Evolutionary conservation across 2,797 vertebrate species (phyloP).

Genomic region (Odontamblyopus rebecca): DNA sequence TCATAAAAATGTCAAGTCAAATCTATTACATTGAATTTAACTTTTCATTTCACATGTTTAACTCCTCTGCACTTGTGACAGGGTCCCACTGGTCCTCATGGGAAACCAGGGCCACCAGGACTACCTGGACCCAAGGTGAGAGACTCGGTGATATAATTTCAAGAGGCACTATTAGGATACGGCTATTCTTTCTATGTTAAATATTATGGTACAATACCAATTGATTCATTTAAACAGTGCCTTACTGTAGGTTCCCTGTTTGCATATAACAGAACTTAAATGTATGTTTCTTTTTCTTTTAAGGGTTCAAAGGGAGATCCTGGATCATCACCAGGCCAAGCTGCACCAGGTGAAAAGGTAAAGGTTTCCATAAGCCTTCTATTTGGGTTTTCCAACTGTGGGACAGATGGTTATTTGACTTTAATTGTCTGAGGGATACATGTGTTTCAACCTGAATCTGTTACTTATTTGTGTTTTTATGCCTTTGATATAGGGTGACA

Average conservation of each 20-base stretch:
- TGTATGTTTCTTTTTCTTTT: slow-evolving; percentile 1
- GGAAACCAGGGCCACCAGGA: slow-evolving; percentile 90
- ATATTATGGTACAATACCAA: background rate
- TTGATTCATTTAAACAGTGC: background rate
- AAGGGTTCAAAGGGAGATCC: slow-evolving; percentile 94
- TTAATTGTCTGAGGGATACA: background rate
- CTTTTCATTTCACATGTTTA: background rate
- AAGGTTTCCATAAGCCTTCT: slow-evolving; percentile 14
- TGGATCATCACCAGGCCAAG: slow-evolving; percentile 88
- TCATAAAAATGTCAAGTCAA: background rate
- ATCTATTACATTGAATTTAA: background rate
- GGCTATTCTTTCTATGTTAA: background rate
- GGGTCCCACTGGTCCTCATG: slow-evolving; percentile 89
- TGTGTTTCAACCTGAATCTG: background rate
- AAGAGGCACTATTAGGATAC: background rate
- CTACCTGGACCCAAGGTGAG: slow-evolving; percentile 90
- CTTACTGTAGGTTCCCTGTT: background rate
- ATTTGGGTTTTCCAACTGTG: background rate
- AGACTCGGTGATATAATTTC: background rate
- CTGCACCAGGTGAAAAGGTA: slow-evolving; percentile 88
- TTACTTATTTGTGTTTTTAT: slow-evolving; percentile 16
- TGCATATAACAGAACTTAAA: background rate
- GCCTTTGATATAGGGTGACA: slow-evolving; percentile 79
- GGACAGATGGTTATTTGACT: background rate
- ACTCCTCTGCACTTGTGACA: slow-evolving; percentile 58